These are phyloP conservation scores for Dascyllus trimaculatus DNA, from an alignment of 2,113 vertebrate genomes.

Conservation along the genomic window DNA sequence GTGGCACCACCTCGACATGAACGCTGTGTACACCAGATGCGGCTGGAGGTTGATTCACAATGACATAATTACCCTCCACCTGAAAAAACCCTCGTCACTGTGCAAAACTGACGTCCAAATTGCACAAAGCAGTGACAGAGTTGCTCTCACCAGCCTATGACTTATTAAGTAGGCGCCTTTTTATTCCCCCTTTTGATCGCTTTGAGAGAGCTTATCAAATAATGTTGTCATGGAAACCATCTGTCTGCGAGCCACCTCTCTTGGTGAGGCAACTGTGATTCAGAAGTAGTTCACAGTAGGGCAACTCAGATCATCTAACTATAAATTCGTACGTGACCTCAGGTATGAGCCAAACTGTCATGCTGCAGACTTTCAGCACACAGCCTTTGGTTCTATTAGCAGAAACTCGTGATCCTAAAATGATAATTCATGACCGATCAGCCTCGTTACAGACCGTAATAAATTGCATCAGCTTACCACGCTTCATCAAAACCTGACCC, in stretches of 20 bases:
- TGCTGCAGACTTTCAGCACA: background rate
- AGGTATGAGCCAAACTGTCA: slow-evolving; percentile 12
- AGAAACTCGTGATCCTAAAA: background rate
- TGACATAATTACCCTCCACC: slow-evolving; percentile 45
- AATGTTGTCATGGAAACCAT: slow-evolving; percentile 77
- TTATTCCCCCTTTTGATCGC: slow-evolving; percentile 66
- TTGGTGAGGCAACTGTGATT: slow-evolving; percentile 59
- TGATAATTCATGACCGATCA: background rate
- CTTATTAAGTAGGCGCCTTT: slow-evolving; percentile 72
- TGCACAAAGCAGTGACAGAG: slow-evolving; percentile 44
- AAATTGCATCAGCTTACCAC: background rate
- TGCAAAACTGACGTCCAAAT: slow-evolving; percentile 48
- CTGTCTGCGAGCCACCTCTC: slow-evolving; percentile 58
- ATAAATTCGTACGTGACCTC: slow-evolving; percentile 32
- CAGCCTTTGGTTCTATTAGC: background rate
- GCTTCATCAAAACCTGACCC: background rate
- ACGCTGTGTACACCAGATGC: background rate
- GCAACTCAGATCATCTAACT: slow-evolving; percentile 39
- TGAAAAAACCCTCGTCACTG: slow-evolving; percentile 52
- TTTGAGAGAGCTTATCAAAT: slow-evolving; percentile 68
- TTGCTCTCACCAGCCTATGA: slow-evolving; percentile 52
- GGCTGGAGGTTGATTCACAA: slow-evolving; percentile 45
- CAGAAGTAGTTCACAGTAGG: slow-evolving; percentile 55
- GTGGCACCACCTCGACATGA: background rate
- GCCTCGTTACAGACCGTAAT: background rate